A percentile compares a stretch with the other conserved stretches of the same genome.
Evolutionary conservation across 2,888 invertebrate genomes (phyloP).

Genomic region (Lithophane semibrunnea): DNA sequence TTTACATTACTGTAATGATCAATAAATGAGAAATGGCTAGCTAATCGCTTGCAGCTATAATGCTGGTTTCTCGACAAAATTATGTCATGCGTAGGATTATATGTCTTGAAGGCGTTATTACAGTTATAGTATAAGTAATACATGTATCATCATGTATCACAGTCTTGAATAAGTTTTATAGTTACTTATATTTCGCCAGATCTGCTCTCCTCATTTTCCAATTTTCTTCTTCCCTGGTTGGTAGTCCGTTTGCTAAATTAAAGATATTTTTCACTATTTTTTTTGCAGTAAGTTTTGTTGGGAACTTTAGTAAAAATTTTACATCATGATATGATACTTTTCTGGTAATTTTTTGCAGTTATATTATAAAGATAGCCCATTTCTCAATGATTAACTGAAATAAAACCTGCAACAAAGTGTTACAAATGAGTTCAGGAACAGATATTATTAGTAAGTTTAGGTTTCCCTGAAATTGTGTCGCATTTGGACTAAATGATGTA

Average conservation of each 20-base stretch:
- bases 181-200: background rate
- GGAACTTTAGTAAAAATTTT: background rate
- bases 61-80: conserved; percentile 28
- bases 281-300: background rate
- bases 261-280: background rate
- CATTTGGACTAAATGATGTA: background rate
- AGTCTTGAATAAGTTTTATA: background rate
- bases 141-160: background rate
- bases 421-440: too few species aligned
- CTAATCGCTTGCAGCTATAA: conserved; percentile 1
- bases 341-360: background rate
- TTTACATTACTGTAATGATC: conserved; percentile 37
- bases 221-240: background rate
- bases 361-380: background rate
- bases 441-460: too few species aligned
- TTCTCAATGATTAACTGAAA: background rate
- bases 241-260: background rate
- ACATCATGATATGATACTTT: background rate
- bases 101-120: background rate
- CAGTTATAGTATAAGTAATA: background rate
- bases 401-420: background rate
- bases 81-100: conserved; percentile 34
- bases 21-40: conserved; percentile 35
- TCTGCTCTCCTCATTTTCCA: background rate
- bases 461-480: background rate